A percentile compares a stretch with the other conserved stretches of the same genome.
These are phyloP conservation scores for Bubo scandiacus DNA, from an alignment of 2,113 vertebrate genomes.

Conservation along the genomic window DNA sequence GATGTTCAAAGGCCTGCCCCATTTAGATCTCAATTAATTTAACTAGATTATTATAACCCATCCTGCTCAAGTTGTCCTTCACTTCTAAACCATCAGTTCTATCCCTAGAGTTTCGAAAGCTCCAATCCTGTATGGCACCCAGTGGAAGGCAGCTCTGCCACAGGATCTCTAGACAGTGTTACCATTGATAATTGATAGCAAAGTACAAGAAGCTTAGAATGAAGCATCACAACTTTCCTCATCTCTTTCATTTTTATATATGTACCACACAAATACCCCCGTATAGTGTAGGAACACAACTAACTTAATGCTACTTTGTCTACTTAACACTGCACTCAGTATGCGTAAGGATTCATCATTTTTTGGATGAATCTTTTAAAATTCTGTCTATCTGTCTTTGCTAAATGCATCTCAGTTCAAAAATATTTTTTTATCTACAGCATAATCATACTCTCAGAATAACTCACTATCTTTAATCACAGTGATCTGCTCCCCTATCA, in stretches of 20 bases:
- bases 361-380: neutral
- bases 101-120: neutral
- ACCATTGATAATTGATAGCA: neutral
- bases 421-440: neutral
- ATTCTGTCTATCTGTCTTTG: neutral
- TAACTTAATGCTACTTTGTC: neutral
- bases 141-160: neutral
- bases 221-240: neutral
- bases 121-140: neutral
- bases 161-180: rapidly evolving
- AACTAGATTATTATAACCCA: neutral
- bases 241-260: neutral
- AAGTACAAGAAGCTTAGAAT: neutral
- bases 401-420: neutral
- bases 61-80: neutral
- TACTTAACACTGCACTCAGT: neutral
- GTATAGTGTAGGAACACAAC: rapidly evolving
- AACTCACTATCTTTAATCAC: neutral
- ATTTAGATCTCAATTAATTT: neutral
- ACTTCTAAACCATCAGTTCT: neutral
- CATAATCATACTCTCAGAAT: neutral
- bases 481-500: neutral
- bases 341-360: neutral
- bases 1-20: neutral
- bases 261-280: neutral